These are phyloP conservation scores for Seira ritae DNA, from an alignment of 2,888 invertebrate species.

Conservation along the genomic window DNA sequence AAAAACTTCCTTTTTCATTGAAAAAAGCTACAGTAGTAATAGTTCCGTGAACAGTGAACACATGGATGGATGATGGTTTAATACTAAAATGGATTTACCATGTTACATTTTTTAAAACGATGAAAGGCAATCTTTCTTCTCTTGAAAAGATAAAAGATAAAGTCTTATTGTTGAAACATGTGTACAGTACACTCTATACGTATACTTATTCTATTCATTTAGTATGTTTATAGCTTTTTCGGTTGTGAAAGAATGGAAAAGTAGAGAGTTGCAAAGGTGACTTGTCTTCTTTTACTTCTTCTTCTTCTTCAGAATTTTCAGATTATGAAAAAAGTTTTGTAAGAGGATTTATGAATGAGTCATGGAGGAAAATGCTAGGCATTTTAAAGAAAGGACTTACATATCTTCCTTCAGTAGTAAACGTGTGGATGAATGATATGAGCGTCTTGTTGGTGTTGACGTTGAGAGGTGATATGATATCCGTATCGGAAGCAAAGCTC, in stretches of 20 bases:
- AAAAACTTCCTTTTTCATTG: neutral
- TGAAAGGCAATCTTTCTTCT: neutral
- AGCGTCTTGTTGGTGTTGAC: neutral
- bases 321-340: conserved; percentile 20
- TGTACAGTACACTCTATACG: neutral
- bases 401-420: neutral
- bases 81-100: neutral
- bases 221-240: too few relatives aligned
- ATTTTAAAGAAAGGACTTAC: neutral
- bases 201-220: neutral
- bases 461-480: neutral
- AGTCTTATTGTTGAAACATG: neutral
- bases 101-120: neutral
- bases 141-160: neutral
- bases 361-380: conserved; percentile 21
- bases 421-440: neutral
- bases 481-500: neutral
- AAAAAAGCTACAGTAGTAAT: neutral
- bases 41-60: neutral
- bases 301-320: neutral
- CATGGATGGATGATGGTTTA: neutral
- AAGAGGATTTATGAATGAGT: conserved; percentile 61
- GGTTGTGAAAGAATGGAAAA: neutral
- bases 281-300: conserved; percentile 9
- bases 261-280: conserved; percentile 18